phyloP scores from a whole-genome alignment of 92 coral and sea anemone species.

The Siderastrea radians region DNA sequence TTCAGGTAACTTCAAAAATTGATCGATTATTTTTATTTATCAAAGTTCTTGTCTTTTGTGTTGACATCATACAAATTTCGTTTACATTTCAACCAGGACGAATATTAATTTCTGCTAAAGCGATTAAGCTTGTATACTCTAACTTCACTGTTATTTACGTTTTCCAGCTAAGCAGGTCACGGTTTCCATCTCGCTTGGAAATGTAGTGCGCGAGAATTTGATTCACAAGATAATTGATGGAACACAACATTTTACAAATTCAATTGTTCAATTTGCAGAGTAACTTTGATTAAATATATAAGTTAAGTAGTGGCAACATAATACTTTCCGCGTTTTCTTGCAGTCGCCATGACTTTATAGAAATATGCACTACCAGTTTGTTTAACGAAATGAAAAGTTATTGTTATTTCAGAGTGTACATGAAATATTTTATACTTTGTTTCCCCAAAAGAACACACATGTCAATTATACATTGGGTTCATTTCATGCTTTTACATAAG shows the following conservation, averaged over 20 bases:
- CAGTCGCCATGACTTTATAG: not conserved
- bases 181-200: not conserved
- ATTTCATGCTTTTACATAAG: no score
- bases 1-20: constrained; percentile 76
- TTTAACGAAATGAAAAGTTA: not conserved
- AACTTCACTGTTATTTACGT: not conserved
- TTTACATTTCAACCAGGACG: not conserved
- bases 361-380: not conserved
- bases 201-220: not conserved
- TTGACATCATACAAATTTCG: constrained; percentile 23
- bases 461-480: not conserved
- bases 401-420: not conserved
- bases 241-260: not conserved
- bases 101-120: constrained; percentile 3
- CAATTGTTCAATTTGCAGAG: not conserved
- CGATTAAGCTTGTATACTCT: constrained; percentile 1
- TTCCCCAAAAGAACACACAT: not conserved
- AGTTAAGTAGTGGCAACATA: not conserved
- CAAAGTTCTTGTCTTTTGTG: constrained; percentile 25
- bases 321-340: not conserved
- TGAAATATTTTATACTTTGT: not conserved
- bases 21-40: constrained; percentile 28
- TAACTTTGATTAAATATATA: not conserved
- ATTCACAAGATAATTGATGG: not conserved
- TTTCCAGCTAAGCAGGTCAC: not conserved